Evolutionary conservation across 1,140 invertebrate species (phyloP).

Genomic region (Alviniconcha marisindica): DNA sequence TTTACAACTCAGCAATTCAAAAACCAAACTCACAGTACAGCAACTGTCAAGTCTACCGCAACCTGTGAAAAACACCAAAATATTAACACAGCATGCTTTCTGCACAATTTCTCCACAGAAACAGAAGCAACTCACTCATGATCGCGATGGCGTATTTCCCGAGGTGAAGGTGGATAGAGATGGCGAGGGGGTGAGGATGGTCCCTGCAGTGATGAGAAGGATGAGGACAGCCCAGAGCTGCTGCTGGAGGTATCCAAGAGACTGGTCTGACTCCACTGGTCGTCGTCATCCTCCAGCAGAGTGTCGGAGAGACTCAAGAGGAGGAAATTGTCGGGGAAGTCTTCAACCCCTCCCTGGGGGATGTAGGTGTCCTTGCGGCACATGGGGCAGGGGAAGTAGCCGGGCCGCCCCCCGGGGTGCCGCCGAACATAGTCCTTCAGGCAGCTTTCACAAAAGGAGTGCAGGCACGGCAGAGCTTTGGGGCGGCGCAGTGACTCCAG

Average conservation of each 20-base stretch:
- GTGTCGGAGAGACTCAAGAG: conserved; percentile 68
- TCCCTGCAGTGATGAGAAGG: conserved; percentile 11
- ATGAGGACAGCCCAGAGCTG: conserved; percentile 23
- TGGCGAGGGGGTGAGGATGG: conserved; percentile 57
- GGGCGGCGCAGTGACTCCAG: conserved; percentile 77
- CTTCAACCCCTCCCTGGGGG: conserved; percentile 65
- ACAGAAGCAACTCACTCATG: conserved; percentile 72
- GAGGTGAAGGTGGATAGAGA: conserved; percentile 65
- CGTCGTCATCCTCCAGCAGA: conserved; percentile 63
- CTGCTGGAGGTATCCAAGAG: conserved; percentile 43
- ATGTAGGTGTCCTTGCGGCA: conserved; percentile 71
- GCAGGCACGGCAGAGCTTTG: conserved; percentile 91
- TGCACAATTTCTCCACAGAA: too few relatives aligned
- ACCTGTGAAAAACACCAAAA: too few relatives aligned
- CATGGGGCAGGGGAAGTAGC: conserved; percentile 73
- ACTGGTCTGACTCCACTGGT: conserved; percentile 35
- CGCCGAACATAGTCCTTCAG: conserved; percentile 76
- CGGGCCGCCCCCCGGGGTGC: conserved; percentile 62
- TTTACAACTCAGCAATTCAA: too few relatives aligned
- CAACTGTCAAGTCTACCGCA: too few relatives aligned
- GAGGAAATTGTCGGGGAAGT: conserved; percentile 72
- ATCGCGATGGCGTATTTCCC: conserved; percentile 61
- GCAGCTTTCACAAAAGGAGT: conserved; percentile 94
- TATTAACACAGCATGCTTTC: too few relatives aligned
- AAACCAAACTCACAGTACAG: too few relatives aligned